Evolutionary conservation across 2,888 invertebrate species (phyloP), one percentile per base, ranked within the genome.

Genomic region (Eretmocerus hayati): DNA sequence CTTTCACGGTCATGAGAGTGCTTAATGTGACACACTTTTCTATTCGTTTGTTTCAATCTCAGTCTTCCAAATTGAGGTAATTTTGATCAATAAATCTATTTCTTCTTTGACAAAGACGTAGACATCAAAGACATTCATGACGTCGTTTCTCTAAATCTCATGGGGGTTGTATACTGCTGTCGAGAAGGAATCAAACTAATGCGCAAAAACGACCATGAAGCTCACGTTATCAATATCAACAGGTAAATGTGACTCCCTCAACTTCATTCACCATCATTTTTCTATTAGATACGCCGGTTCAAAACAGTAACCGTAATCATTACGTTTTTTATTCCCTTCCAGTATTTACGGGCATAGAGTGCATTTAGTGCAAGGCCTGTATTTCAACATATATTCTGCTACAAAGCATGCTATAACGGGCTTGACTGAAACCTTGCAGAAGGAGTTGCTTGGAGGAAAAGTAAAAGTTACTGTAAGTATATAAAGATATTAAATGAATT

Each of bases 371-470:
- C 67, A 68, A 41, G 65, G 68, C 45, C 5, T 52, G 5, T 1
- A 33, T 1, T 67, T 70, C 54, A 73, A 72, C 58, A 69, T 79
- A 59, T 80, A 81, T 65, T 69, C 77, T 42, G 78, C 77, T 32
- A 76, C 79, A 20, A 81, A 81, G 64, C 74, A 73, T 65, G 78
- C 79, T 39, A 74, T 80, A 31, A 76, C 75, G 15, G 77, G 77
- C 35, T 62, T 81, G 19, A 74, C 77, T 15, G 77, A 80, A 63
- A 77, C 77, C 32, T 65, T 78, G 13, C 73, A 78, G 47, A 73
- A 74, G 60, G 81, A 81, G 65, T 69, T 80, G 49, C 56, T 63
- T 2, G 67, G 62, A 6, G 43, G 36, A 6, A 60, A 60, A 40
- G 58, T 63, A 20, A 54, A 56, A 46, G 54, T 59, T 3, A 60